These are phyloP conservation scores for Hylaea fasciaria DNA, from an alignment of 2,888 invertebrate genomes.

Conservation along the genomic window DNA sequence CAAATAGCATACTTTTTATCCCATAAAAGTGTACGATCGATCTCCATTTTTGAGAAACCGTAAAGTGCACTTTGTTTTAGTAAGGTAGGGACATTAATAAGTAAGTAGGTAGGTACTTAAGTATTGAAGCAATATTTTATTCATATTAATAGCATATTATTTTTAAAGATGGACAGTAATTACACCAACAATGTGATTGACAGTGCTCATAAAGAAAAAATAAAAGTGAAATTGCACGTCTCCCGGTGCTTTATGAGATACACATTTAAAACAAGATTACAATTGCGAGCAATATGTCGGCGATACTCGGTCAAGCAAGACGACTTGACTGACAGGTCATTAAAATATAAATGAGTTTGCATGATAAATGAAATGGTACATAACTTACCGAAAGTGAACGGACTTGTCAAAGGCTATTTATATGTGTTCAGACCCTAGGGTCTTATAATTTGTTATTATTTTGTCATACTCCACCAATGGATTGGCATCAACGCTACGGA, in stretches of 20 bases:
- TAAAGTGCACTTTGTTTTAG: no score
- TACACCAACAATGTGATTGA: constrained; percentile 2
- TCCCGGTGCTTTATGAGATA: constrained; percentile 24
- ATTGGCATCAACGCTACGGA: no score
- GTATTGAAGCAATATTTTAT: no score
- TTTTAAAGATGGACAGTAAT: background rate
- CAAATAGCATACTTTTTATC: no score
- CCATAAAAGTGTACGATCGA: no score
- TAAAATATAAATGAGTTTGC: constrained; percentile 23
- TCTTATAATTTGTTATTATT: no score
- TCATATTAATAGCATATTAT: no score
- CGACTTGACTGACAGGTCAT: constrained; percentile 29
- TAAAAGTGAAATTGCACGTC: constrained; percentile 25
- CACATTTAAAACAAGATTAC: constrained; percentile 19
- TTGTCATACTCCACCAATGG: no score
- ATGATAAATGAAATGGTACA: constrained; percentile 29
- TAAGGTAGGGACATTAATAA: no score
- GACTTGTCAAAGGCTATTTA: background rate
- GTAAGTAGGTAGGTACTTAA: no score
- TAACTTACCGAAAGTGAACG: constrained; percentile 15
- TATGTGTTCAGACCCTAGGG: no score
- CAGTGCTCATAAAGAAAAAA: constrained; percentile 9
- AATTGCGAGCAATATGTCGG: constrained; percentile 18
- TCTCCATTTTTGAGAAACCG: no score
- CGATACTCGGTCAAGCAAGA: constrained; percentile 11